phyloP scores from a whole-genome alignment of 2,888 invertebrate genomes.

The Cataglyphis albicans region DNA sequence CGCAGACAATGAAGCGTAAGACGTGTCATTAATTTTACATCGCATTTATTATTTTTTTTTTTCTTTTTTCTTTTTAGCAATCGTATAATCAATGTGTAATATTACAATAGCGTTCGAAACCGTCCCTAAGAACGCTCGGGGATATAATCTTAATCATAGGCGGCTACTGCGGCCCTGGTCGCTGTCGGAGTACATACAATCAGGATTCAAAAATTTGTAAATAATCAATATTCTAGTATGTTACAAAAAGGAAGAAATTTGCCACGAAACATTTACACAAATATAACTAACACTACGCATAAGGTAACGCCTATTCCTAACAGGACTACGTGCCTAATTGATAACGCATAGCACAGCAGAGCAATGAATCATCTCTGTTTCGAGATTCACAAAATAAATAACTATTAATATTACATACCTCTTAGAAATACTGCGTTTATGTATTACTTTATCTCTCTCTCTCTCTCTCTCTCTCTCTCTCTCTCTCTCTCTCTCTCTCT shows the following conservation, averaged over 20 bases:
- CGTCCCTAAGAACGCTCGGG: constrained; percentile 73
- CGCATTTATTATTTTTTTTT: constrained; percentile 83
- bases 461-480: not conserved
- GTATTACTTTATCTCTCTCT: constrained; percentile 58
- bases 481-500: not conserved
- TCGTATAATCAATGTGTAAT: constrained; percentile 86
- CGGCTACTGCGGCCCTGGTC: constrained; percentile 83
- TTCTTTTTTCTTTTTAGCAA: constrained; percentile 83
- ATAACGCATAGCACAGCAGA: constrained; percentile 82
- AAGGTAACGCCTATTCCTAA: constrained; percentile 75
- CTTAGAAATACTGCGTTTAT: constrained; percentile 85
- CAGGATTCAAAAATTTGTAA: constrained; percentile 74
- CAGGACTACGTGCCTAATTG: constrained; percentile 70
- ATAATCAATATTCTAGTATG: constrained; percentile 81
- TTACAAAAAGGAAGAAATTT: constrained; percentile 82
- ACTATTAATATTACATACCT: constrained; percentile 85
- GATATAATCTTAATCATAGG: constrained; percentile 68
- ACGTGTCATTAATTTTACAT: constrained; percentile 83
- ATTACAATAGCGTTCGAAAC: constrained; percentile 85
- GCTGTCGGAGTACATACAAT: constrained; percentile 79
- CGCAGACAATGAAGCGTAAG: constrained; percentile 80
- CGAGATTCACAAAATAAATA: constrained; percentile 86
- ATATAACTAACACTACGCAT: constrained; percentile 81
- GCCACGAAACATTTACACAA: constrained; percentile 82
- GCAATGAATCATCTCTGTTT: constrained; percentile 79